phyloP scores from a whole-genome alignment of 2,888 invertebrate species.

The Muscina levida region DNA sequence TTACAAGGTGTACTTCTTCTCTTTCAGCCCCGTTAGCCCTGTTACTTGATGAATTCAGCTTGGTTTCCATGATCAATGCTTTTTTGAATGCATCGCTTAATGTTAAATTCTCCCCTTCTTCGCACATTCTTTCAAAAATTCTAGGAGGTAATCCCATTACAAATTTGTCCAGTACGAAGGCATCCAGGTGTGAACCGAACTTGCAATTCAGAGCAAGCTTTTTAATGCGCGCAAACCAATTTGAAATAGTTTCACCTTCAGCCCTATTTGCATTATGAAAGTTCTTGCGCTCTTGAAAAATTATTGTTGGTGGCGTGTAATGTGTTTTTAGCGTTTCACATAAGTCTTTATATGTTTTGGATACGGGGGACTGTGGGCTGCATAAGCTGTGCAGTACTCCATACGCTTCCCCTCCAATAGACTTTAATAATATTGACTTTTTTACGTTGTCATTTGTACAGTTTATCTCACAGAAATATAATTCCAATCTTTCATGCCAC shows the following conservation, averaged over 20 bases:
- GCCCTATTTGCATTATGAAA: constrained; percentile 25
- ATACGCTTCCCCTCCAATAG: too few species aligned
- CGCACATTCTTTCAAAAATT: constrained; percentile 57
- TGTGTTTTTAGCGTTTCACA: constrained; percentile 31
- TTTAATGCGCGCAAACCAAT: constrained; percentile 59
- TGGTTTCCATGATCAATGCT: constrained; percentile 30
- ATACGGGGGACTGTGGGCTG: constrained; percentile 24
- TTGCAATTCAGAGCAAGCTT: constrained; percentile 54
- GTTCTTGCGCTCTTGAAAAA: constrained; percentile 30
- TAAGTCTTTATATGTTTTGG: constrained; percentile 18
- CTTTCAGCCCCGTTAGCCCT: too few species aligned
- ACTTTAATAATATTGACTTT: too few species aligned
- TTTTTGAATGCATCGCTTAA: constrained; percentile 36
- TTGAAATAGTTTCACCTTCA: constrained; percentile 39
- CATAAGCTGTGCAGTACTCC: neutral
- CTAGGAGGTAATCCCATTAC: constrained; percentile 38
- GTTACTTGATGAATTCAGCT: neutral
- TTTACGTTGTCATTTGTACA: too few species aligned
- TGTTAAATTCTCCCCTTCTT: constrained; percentile 61
- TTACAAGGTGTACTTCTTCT: too few species aligned
- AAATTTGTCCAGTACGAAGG: constrained; percentile 53
- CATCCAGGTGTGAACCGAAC: constrained; percentile 52
- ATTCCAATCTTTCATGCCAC: too few species aligned
- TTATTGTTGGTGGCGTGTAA: constrained; percentile 44
- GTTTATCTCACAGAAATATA: too few species aligned